Base-by-base conservation (phyloP, 2,888 invertebrate species). In the Orchestes rusci region DNA sequence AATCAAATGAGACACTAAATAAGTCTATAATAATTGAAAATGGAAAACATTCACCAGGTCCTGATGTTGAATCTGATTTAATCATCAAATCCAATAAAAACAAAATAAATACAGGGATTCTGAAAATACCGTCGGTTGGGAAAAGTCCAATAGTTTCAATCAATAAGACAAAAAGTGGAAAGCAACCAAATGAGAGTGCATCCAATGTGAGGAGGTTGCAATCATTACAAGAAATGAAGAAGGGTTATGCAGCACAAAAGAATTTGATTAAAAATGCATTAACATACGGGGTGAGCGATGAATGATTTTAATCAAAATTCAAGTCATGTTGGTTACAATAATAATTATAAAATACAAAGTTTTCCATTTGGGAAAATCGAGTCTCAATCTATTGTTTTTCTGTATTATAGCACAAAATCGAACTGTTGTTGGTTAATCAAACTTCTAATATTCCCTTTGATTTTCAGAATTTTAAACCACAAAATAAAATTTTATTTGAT, bases 151-250 rank as follows among this genome's bases (percentile, higher is more conserved):
- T 60, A 42, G 33, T 54, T 32, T 53, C 48, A 52, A 55, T 56
- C 34, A 49, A 55, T 10, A 43, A 38, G 32, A 40, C 31, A 12
- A 54, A 55, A 30, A 30, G 12, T 2, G 19, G 37, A 36, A 17
- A 15, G 5, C 13, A 5, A 3, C 19, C 53, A 55, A 48, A 50
- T 40, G 40, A 53, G 13, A 50, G 53, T 12, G 69, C 72, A 53
- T 73, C 81, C 1, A 80, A 83, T 54, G 68, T 72, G 45, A 85
- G 82, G 62, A 74, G 86, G 45, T 64, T 79, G 43, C 74, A 81
- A 53, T 82, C 85, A 1, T 66, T 85, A 44, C 74, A 72, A 51
- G 74, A 76, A 56, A 81, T 78, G 66, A 76, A 77, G 53, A 72
- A 75, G 52, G 73, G 74, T 19, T 83, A 82, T 53, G 74, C 74